Percentiles rank a stretch among this genome's conserved stretches.
These are phyloP conservation scores for Dastarcus helophoroides DNA, from an alignment of 2,888 invertebrate species.

Conservation along the genomic window DNA sequence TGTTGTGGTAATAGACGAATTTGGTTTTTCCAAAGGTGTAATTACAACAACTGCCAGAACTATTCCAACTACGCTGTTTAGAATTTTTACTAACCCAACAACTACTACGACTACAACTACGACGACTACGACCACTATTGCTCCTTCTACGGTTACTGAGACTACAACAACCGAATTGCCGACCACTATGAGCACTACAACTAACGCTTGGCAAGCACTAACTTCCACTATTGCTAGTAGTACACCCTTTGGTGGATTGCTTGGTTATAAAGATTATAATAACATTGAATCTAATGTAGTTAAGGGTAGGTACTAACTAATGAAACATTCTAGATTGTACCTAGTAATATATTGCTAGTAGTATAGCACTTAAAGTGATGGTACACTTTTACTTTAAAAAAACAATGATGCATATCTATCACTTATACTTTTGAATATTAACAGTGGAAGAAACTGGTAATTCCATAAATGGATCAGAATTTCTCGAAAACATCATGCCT, in stretches of 20 bases:
- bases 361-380: too few species aligned
- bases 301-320: too few species aligned
- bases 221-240: conserved; percentile 17
- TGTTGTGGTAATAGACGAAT: background rate
- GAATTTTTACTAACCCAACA: conserved; percentile 21
- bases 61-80: conserved; percentile 21
- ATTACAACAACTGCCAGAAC: conserved; percentile 31
- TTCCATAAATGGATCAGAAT: conserved; percentile 24
- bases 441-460: conserved; percentile 23
- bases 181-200: conserved; percentile 27
- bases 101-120: conserved; percentile 22
- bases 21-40: conserved; percentile 18
- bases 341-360: too few species aligned
- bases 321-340: too few species aligned
- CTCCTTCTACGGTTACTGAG: too few species aligned
- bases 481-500: conserved; percentile 28
- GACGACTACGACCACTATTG: conserved; percentile 25
- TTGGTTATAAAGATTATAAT: too few species aligned
- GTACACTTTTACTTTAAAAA: too few species aligned
- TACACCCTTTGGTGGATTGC: too few species aligned
- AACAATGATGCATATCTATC: too few species aligned
- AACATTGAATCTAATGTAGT: too few species aligned
- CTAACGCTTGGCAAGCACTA: conserved; percentile 29
- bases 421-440: too few species aligned
- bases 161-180: conserved; percentile 24